Evolutionary conservation across 1,140 invertebrate species (phyloP).

Genomic region (Charaxes varanes): DNA sequence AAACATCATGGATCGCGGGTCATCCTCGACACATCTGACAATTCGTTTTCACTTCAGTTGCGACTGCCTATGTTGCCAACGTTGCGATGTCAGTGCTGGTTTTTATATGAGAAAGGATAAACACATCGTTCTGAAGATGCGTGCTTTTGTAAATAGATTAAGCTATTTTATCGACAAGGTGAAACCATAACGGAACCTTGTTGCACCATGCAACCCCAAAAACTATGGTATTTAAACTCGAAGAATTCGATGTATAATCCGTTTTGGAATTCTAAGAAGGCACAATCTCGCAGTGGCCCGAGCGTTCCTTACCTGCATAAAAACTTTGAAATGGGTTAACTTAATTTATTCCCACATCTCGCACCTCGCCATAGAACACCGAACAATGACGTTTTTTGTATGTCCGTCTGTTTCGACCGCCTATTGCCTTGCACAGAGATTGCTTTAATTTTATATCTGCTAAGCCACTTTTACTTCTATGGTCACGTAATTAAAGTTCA

Average conservation of each 20-base stretch:
- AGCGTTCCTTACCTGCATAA: conserved; percentile 22
- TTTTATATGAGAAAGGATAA: too few relatives aligned
- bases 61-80: too few relatives aligned
- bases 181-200: too few relatives aligned
- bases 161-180: too few relatives aligned
- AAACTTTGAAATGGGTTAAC: conserved; percentile 55
- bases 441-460: background rate
- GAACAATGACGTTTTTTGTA: conserved; percentile 42
- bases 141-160: too few relatives aligned
- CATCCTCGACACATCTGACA: too few relatives aligned
- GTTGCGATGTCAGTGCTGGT: too few relatives aligned
- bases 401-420: conserved; percentile 22
- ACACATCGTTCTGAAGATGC: too few relatives aligned
- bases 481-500: background rate
- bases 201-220: too few relatives aligned
- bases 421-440: conserved; percentile 7
- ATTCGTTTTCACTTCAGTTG: too few relatives aligned
- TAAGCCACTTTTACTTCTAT: background rate
- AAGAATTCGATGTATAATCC: conserved; percentile 14
- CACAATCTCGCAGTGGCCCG: conserved; percentile 7
- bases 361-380: conserved; percentile 35
- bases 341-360: conserved; percentile 55
- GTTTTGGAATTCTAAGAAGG: conserved; percentile 12
- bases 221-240: conserved; percentile 1
- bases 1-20: too few relatives aligned